phyloP scores from a whole-genome alignment of 92 coral and sea anemone genomes.

The Parazoanthus swiftii region DNA sequence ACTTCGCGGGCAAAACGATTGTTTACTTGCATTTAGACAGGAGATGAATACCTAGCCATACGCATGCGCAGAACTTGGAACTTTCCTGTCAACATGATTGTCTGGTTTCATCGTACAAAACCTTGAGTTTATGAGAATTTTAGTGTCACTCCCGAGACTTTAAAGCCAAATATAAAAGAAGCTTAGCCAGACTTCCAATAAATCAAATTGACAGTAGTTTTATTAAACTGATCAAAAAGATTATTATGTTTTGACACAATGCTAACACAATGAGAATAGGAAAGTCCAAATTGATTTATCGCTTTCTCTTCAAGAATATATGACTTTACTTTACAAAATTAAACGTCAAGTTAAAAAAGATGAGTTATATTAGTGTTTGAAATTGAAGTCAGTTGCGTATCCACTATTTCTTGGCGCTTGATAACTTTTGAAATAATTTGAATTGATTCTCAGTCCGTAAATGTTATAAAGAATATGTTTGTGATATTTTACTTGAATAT shows the following conservation, averaged over 20 bases:
- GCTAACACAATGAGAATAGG: background rate
- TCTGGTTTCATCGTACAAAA: background rate
- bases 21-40: background rate
- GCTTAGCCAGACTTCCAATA: background rate
- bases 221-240: background rate
- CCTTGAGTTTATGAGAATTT: background rate
- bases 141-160: background rate
- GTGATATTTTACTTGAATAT: background rate
- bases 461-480: background rate
- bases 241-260: background rate
- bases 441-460: background rate
- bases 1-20: background rate
- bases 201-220: slow-evolving; percentile 39
- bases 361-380: background rate
- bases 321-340: background rate
- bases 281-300: slow-evolving; percentile 1
- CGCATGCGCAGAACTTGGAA: slow-evolving; percentile 32
- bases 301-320: background rate
- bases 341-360: background rate
- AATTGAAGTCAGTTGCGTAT: background rate
- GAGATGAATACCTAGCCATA: background rate
- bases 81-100: background rate
- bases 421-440: background rate
- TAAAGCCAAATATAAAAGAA: background rate
- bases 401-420: background rate